A percentile compares a stretch with the other conserved stretches of the same genome.
These are phyloP conservation scores for Theodoxus fluviatilis DNA, from an alignment of 2,888 invertebrate genomes.

Conservation along the genomic window DNA sequence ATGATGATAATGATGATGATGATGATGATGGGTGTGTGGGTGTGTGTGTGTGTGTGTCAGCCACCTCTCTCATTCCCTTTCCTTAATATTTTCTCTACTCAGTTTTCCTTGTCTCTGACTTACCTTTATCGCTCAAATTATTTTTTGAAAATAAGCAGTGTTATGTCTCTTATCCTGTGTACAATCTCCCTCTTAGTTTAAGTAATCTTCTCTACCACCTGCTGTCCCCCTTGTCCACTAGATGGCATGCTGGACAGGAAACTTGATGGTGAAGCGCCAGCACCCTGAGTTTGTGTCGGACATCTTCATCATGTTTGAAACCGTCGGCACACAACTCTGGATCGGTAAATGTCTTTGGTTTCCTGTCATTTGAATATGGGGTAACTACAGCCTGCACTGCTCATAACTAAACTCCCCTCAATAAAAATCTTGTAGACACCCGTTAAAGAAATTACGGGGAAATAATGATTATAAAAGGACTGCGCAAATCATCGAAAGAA, in stretches of 20 bases:
- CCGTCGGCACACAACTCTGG: conserved; percentile 46
- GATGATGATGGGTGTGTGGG: too few species aligned
- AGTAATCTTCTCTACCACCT: too few species aligned
- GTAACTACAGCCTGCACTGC: too few species aligned
- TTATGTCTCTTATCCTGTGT: not conserved
- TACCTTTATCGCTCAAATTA: not conserved
- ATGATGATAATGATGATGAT: too few species aligned
- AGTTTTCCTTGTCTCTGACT: not conserved
- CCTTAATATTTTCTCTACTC: not conserved
- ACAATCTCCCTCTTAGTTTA: conserved; percentile 1
- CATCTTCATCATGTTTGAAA: conserved; percentile 63
- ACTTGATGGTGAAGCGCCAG: conserved; percentile 75
- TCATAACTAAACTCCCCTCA: too few species aligned
- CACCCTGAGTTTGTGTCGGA: conserved; percentile 78
- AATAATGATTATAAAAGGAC: too few species aligned
- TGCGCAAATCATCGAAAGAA: too few species aligned
- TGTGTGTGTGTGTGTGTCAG: too few species aligned
- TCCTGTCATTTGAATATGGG: not conserved
- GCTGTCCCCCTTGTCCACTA: too few species aligned
- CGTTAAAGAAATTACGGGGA: too few species aligned
- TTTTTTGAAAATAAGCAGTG: not conserved
- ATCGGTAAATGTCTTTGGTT: conserved; percentile 42
- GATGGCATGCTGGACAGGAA: conserved; percentile 75
- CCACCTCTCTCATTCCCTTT: not conserved
- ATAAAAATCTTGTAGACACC: too few species aligned